Conservation (phyloP, 2,797 vertebrate genomes). For the Acanthis flammea region DNA sequence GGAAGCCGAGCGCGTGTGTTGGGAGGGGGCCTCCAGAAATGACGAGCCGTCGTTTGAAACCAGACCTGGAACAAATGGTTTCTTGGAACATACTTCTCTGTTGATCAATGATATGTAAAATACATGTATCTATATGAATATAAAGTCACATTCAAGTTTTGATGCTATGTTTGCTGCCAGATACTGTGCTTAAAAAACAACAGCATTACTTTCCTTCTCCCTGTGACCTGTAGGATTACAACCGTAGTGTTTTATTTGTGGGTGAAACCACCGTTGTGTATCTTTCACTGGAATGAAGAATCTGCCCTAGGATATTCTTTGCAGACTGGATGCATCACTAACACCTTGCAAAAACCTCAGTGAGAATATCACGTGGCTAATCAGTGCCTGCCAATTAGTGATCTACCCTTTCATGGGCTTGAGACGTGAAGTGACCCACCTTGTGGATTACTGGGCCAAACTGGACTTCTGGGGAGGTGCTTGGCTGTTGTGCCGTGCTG, state of each 20-base stretch:
- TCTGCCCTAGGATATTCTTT: slow-evolving; percentile 49
- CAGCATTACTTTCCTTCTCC: slow-evolving; percentile 41
- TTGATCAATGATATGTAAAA: slow-evolving; percentile 74
- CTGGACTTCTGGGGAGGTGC: slow-evolving; percentile 52
- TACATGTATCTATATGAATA: slow-evolving; percentile 75
- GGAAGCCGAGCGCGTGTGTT: slow-evolving; percentile 62
- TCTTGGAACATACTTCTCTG: slow-evolving; percentile 68
- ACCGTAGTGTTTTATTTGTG: slow-evolving; percentile 70
- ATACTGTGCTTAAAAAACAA: slow-evolving; percentile 58
- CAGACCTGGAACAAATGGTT: slow-evolving; percentile 74
- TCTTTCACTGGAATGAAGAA: slow-evolving; percentile 70
- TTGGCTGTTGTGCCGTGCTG: slow-evolving; percentile 41
- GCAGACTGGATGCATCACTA: slow-evolving; percentile 60
- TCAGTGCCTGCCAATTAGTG: slow-evolving; percentile 6
- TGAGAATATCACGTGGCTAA: neutral
- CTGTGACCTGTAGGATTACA: slow-evolving; percentile 71
- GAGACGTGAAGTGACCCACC: neutral
- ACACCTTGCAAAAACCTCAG: slow-evolving; percentile 16
- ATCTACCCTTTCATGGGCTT: neutral
- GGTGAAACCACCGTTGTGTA: slow-evolving; percentile 30
- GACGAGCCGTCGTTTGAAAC: slow-evolving; percentile 60
- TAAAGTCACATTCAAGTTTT: slow-evolving; percentile 64
- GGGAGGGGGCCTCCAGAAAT: slow-evolving; percentile 77
- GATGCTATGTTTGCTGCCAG: slow-evolving; percentile 70
- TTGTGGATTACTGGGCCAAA: slow-evolving; percentile 55